Conservation (phyloP, 2,888 invertebrate species). For the Tholera decimalis region DNA sequence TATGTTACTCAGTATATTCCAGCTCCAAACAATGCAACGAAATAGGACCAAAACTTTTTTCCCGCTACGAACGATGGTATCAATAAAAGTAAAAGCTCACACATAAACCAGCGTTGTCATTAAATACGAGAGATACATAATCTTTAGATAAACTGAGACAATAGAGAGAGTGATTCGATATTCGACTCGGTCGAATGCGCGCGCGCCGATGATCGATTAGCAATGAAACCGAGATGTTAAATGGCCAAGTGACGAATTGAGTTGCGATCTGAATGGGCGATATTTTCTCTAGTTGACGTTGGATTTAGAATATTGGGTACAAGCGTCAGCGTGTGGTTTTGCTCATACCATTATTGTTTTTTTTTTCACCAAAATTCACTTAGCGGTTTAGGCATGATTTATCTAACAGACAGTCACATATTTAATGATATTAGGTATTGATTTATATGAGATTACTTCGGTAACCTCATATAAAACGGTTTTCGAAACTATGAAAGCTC, state of each 20-base stretch:
- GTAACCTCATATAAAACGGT: not conserved
- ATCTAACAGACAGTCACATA: not conserved
- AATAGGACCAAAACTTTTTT: conserved; percentile 5
- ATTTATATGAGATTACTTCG: not conserved
- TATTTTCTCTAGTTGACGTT: conserved; percentile 36
- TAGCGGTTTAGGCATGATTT: not conserved
- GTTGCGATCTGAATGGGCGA: conserved; percentile 31
- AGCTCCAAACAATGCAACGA: not conserved
- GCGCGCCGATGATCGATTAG: conserved; percentile 79
- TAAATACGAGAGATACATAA: conserved; percentile 75
- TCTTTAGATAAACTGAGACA: conserved; percentile 80
- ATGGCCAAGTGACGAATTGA: conserved; percentile 68
- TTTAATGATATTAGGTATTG: too few species aligned
- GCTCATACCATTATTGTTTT: not conserved
- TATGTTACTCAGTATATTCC: not conserved
- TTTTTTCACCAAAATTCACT: not conserved
- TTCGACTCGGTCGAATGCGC: conserved; percentile 66
- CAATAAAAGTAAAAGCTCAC: conserved; percentile 78
- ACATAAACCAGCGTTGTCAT: conserved; percentile 70
- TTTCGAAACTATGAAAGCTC: not conserved
- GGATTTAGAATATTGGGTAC: conserved; percentile 7
- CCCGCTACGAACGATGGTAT: conserved; percentile 40
- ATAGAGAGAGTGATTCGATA: conserved; percentile 80
- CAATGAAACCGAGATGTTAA: conserved; percentile 76
- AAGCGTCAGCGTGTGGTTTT: not conserved